A percentile compares a stretch with the other conserved stretches of the same genome.
Evolutionary conservation across 2,888 invertebrate species (phyloP).

Genomic region (Heliconius erato): DNA sequence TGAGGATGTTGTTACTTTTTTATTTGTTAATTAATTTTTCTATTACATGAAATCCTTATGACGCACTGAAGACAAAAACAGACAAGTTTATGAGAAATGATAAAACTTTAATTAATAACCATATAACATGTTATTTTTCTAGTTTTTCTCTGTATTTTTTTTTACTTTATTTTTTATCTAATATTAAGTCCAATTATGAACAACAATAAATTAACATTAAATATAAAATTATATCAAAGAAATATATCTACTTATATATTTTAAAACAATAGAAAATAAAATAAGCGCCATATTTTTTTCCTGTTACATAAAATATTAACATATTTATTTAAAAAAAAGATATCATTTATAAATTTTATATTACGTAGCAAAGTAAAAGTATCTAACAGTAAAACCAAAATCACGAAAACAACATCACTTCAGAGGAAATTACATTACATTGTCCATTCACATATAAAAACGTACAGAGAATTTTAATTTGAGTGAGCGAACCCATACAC

Average conservation of each 20-base stretch:
- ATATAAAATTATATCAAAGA: too few relatives aligned
- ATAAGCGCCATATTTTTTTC: neutral
- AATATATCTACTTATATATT: too few relatives aligned
- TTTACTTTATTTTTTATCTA: too few relatives aligned
- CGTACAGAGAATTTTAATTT: conserved; percentile 80
- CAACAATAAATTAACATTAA: too few relatives aligned
- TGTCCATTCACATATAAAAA: conserved; percentile 71
- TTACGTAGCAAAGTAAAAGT: neutral
- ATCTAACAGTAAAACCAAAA: conserved; percentile 30
- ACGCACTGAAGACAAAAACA: neutral
- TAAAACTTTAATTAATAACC: neutral
- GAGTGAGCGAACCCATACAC: conserved; percentile 83
- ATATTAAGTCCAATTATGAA: neutral
- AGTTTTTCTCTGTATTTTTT: too few relatives aligned
- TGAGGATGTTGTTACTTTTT: neutral
- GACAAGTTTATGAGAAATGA: neutral
- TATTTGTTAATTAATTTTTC: neutral
- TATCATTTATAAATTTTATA: neutral
- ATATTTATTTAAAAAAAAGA: neutral
- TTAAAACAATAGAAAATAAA: neutral
- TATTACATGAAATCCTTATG: conserved; percentile 4
- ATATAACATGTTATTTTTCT: too few relatives aligned
- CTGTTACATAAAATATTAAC: neutral
- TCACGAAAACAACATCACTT: conserved; percentile 56
- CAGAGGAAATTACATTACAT: conserved; percentile 82